phyloP scores from a whole-genome alignment of 2,797 vertebrate species.

The Hippocampus kuda region DNA sequence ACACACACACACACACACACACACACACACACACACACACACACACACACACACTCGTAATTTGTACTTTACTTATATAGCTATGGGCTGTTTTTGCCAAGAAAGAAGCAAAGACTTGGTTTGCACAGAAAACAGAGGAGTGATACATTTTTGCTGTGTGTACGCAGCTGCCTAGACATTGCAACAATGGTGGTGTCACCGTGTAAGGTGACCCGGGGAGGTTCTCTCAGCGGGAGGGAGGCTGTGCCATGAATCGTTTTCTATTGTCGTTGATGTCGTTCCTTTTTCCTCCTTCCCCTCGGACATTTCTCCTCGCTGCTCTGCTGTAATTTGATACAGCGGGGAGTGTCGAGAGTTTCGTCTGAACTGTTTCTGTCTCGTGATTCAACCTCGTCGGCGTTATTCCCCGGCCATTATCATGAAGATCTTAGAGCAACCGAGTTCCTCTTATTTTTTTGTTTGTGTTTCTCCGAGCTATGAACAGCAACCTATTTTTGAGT shows the following conservation, averaged over 20 bases:
- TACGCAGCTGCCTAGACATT: constrained; percentile 59
- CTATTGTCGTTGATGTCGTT: constrained; percentile 17
- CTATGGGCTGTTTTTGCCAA: constrained; percentile 51
- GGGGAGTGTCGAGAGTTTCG: constrained; percentile 38
- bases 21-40: too few species aligned
- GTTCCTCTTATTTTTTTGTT: not conserved
- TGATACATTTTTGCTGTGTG: constrained; percentile 64
- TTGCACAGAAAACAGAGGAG: constrained; percentile 55
- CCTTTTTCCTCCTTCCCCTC: not conserved
- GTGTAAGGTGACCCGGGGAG: constrained; percentile 23
- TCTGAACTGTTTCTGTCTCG: constrained; percentile 6
- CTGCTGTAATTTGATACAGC: constrained; percentile 41
- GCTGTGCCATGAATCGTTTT: constrained; percentile 2
- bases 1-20: not conserved
- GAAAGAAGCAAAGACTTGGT: constrained; percentile 43
- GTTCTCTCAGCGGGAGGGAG: constrained; percentile 14
- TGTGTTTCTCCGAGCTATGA: too few species aligned
- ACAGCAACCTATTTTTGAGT: constrained; percentile 34
- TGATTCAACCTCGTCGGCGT: constrained; percentile 23
- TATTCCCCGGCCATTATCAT: not conserved
- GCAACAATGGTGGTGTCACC: constrained; percentile 42
- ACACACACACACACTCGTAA: not conserved
- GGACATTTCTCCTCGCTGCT: not conserved
- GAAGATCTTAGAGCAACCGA: constrained; percentile 12
- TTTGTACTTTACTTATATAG: constrained; percentile 34